Evolutionary conservation across 2,888 invertebrate genomes (phyloP), one percentile per base, ranked within the genome.

Genomic region (Drosophila stalkeri): DNA sequence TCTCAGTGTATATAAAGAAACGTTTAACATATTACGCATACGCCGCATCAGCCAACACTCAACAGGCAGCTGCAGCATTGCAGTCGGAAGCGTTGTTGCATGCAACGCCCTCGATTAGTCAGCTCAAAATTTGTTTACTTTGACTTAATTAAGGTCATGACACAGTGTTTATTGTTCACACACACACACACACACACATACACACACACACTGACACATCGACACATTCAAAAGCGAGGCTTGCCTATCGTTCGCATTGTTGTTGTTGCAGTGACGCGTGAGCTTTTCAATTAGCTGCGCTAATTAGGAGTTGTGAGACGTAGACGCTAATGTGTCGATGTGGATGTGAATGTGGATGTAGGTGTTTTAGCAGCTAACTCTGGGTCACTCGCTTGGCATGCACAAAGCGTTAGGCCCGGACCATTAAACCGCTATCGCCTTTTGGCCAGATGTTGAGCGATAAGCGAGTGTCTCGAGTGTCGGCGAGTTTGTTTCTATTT

Each of bases 251-350:
- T 27, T 16, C 2, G 7, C 16, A 16, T 37, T 37, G 33, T 54
- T 59, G 44, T 23, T 56, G 52, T 14, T 35, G 39, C 62, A 14
- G 54, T 72, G 73, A 81, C 71, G 77, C 80, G 78, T 77, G 71
- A 75, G 68, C 69, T 78, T 84, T 84, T 84, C 85, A 78, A 84
- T 82, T 84, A 80, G 75, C 71, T 75, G 65, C 77, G 75, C 70
- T 90, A 90, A 88, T 90, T 77, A 81, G 63, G 37, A 56, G 61
- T 77, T 79, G 78, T 49, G 41, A 70, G 59, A 37, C 46, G 70
- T 56, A 39, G 47, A 20, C 33, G 51, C n/a, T 51, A 51, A 51
- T 51, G 49, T 12, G 33, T 11, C 2, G 33, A 1, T 49, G 31
- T 51, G 5, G 31, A 49, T 47, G 47, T 49, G 3, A n/a, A 47